Base-by-base conservation (phyloP, 2,888 invertebrate species). In the Gymnocheta viridis region DNA sequence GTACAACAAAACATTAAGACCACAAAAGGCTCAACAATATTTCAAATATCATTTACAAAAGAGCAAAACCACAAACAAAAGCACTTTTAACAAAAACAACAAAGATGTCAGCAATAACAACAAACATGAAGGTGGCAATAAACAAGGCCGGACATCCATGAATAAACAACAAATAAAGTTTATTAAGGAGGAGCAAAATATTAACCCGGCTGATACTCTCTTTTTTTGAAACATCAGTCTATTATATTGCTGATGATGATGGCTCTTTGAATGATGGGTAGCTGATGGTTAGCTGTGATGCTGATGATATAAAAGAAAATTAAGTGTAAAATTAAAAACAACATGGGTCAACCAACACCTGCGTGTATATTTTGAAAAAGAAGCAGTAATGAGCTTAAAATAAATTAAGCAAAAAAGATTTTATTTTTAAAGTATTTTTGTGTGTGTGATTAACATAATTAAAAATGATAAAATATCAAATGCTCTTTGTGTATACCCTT, bases 131-230 rank as follows among this genome's bases (percentile, higher is more conserved):
- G 38, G 19, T 47, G 64, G 41, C 56, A n/a, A 58, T 27, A 66
- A 29, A 56, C 5, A 47, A 58, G 24, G 54, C 41, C 12, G 47
- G n/a, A 35, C 38, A 66, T 58, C 29, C 35, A 72, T 64, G 64
- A 64, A 64, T 64, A 19, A 41, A 29, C 66, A 58, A 41, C 58
- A 66, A 73, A 80, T 80, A 73, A 73, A 73, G 12, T 66, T 73
- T 66, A 66, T 66, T 66, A 51, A 72, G 64, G 4, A 54, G 49
- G 2, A n/a, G 32, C 49, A 35, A 41, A 56, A 19, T 6, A 5
- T 12, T n/a, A 29, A 5, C 24, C n/a, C 38, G 17, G 32, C 17
- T 56, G 17, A 22, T 47, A 9, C 24, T 0, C 6, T 51, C 5
- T 29, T 2, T 4, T 7, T 24, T 38, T 10, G 7, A 12, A 17